These are phyloP conservation scores for Neodiprion lecontei DNA, from an alignment of 1,140 invertebrate genomes.

Conservation along the genomic window DNA sequence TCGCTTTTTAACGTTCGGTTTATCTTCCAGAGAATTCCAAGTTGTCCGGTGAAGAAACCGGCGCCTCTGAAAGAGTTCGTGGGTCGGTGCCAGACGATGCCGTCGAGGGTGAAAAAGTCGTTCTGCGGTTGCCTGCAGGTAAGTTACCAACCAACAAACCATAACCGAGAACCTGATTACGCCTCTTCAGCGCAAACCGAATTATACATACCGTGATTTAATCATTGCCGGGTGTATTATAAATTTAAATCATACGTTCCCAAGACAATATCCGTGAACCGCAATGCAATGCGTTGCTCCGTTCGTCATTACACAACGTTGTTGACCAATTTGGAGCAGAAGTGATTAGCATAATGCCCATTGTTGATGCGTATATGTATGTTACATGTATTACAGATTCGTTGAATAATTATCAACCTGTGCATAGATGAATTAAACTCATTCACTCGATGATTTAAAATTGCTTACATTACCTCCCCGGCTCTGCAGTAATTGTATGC, in stretches of 20 bases:
- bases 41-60: constrained; percentile 57
- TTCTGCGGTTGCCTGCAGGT: constrained; percentile 61
- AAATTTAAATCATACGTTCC: neutral
- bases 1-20: neutral
- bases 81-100: constrained; percentile 61
- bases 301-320: too few relatives aligned
- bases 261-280: neutral
- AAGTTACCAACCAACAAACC: constrained; percentile 20
- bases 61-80: constrained; percentile 60
- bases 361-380: too few relatives aligned
- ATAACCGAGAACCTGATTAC: neutral
- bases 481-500: too few relatives aligned
- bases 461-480: too few relatives aligned
- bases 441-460: too few relatives aligned
- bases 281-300: neutral
- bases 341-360: neutral
- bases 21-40: constrained; percentile 54
- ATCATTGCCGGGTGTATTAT: neutral
- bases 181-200: neutral
- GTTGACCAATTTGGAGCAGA: neutral
- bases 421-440: too few relatives aligned
- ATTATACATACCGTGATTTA: neutral
- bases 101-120: constrained; percentile 60
- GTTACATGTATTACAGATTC: too few relatives aligned
- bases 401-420: too few relatives aligned